Evolutionary conservation across 2,888 invertebrate genomes (phyloP).

Genomic region (Phaonia tiefii): DNA sequence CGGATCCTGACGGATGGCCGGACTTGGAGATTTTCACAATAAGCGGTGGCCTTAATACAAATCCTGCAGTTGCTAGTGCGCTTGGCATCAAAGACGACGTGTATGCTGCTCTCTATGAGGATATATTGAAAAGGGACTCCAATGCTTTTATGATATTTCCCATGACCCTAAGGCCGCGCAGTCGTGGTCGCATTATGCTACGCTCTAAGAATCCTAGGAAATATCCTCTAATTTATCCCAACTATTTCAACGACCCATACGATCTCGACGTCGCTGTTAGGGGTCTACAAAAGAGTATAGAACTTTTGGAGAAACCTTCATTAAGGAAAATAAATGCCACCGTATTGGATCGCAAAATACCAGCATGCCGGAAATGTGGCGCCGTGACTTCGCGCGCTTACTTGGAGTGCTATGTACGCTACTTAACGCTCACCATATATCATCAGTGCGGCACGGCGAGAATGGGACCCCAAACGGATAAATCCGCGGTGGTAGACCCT

Average conservation of each 20-base stretch:
- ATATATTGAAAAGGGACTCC: conserved; percentile 71
- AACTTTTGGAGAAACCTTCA: conserved; percentile 81
- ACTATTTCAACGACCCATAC: conserved; percentile 84
- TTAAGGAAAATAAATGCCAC: conserved; percentile 82
- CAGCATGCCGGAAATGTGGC: conserved; percentile 82
- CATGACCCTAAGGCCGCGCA: conserved; percentile 85
- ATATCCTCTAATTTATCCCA: conserved; percentile 86
- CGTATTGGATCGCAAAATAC: conserved; percentile 81
- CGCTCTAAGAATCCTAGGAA: conserved; percentile 84
- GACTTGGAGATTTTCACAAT: conserved; percentile 86
- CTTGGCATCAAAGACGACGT: conserved; percentile 80
- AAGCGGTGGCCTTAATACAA: conserved; percentile 80
- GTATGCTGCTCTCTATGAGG: conserved; percentile 79
- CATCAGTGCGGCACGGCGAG: conserved; percentile 85
- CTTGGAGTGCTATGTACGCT: conserved; percentile 84
- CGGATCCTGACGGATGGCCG: conserved; percentile 81
- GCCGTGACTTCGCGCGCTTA: conserved; percentile 82
- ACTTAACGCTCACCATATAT: conserved; percentile 84
- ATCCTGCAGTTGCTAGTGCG: conserved; percentile 73
- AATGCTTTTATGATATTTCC: conserved; percentile 83
- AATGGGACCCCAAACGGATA: conserved; percentile 84
- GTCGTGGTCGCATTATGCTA: conserved; percentile 85
- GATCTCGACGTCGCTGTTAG: conserved; percentile 84
- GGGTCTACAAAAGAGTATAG: conserved; percentile 82
- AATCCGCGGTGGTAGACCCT: conserved; percentile 84